Base-by-base conservation (phyloP, 2,888 invertebrate species). In the Cancer borealis region DNA sequence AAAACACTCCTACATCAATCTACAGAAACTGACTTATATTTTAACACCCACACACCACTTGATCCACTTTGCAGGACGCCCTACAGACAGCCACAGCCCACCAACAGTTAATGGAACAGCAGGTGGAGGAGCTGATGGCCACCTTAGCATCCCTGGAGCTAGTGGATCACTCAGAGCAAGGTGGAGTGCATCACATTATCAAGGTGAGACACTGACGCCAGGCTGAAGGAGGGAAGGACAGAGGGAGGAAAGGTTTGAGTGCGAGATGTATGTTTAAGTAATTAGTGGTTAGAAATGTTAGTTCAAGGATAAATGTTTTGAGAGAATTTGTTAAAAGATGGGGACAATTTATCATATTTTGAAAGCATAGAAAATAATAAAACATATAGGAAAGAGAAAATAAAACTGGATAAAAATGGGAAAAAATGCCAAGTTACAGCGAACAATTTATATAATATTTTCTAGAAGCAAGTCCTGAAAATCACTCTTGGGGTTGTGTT, bases 21-120 rank as follows among this genome's bases (percentile, higher is more conserved):
- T 39, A 39, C 39, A 39, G 39, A 39, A 39, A 39, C 1, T 39
- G 39, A 39, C 39, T 39, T 39, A 39, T 39, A 39, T n/a, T n/a
- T n/a, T n/a, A n/a, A n/a, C 39, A 39, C 39, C 0, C 0, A 39
- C 39, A 1, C 39, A 39, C 39, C 39, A 39, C 2, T 2, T 39
- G 39, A 39, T 39, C 54, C 54, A 39, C 39, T 39, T 39, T 39
- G 97, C 97, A 97, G 96, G 97, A 97, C 96, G 97, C 97, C 0
- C 96, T 97, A 8, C 97, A 97, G 94, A 97, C 97, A n/a, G 97
- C 97, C 8, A 96, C 97, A 93, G 97, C 97, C 26, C 97, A 97
- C 96, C 97, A 97, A 92, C 96, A 96, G 92, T 96, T 98, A 2
- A 96, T 98, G 30, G 97, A 97, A 96, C 97, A 97, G 6, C 97